Evolutionary conservation across 2,797 vertebrate species (phyloP).

Genomic region (Hemibagrus guttatus): DNA sequence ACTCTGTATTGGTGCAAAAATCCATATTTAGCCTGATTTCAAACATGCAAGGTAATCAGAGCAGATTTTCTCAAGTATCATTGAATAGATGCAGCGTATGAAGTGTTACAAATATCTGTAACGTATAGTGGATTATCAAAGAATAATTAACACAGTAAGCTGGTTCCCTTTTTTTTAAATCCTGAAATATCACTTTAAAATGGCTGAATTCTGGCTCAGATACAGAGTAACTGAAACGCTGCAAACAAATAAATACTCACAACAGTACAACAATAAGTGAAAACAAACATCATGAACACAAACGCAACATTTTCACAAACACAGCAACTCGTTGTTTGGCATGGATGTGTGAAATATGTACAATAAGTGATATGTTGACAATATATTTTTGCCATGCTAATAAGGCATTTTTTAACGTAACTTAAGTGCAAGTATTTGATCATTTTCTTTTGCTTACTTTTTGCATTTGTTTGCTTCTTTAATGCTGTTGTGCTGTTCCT

Average conservation of each 20-base stretch:
- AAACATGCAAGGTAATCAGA: constrained; percentile 4
- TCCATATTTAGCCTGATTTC: not conserved
- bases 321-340: not conserved
- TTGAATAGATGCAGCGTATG: constrained; percentile 8
- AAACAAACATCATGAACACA: not conserved
- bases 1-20: not conserved
- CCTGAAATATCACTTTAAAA: not conserved
- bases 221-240: not conserved
- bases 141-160: not conserved
- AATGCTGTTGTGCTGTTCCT: not conserved
- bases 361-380: not conserved
- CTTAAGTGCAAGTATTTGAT: not conserved
- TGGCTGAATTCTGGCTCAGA: not conserved
- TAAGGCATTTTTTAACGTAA: not conserved
- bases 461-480: too few relatives aligned
- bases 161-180: not conserved
- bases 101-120: not conserved
- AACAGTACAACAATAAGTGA: not conserved
- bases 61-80: not conserved
- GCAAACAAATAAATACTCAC: not conserved
- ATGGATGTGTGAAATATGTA: not conserved
- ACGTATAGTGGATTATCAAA: not conserved
- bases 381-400: not conserved
- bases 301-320: not conserved
- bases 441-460: not conserved